These are phyloP conservation scores for Antennarius maculatus DNA, from an alignment of 2,797 vertebrate species.

Conservation along the genomic window DNA sequence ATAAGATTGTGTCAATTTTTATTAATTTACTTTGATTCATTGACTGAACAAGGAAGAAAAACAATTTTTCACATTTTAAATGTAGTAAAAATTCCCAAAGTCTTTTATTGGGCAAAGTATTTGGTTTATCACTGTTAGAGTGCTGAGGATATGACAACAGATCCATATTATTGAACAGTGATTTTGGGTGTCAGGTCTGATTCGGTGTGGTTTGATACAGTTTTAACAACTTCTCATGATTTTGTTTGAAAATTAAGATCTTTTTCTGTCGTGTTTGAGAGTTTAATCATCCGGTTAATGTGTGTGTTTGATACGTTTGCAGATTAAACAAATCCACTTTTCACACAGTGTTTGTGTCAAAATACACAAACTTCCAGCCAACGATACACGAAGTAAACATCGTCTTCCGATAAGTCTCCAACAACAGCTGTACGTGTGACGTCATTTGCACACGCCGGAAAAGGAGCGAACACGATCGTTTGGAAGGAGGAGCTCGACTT, in stretches of 20 bases:
- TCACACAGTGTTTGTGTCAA: not conserved
- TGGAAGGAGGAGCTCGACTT: not conserved
- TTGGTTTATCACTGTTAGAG: no score
- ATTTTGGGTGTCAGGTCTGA: not conserved
- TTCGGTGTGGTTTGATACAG: no score
- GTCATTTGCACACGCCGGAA: slow-evolving; percentile 67
- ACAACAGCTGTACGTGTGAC: slow-evolving; percentile 24
- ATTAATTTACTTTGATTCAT: no score
- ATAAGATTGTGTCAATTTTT: no score
- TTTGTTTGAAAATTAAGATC: not conserved
- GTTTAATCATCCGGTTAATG: not conserved
- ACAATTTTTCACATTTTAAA: no score
- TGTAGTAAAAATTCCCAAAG: no score
- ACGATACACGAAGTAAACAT: not conserved
- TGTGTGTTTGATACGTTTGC: slow-evolving; percentile 4
- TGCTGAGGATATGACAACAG: no score
- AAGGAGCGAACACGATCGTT: not conserved
- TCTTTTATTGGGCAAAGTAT: no score
- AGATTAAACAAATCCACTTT: slow-evolving; percentile 19
- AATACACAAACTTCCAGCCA: not conserved
- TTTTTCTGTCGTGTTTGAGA: not conserved
- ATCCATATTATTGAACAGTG: no score
- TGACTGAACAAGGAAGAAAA: no score
- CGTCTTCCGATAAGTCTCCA: not conserved
- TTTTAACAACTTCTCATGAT: no score